A percentile compares a stretch with the other conserved stretches of the same genome.
Evolutionary conservation across 1,140 invertebrate species (phyloP).

Genomic region (Drosophila prosaltans): DNA sequence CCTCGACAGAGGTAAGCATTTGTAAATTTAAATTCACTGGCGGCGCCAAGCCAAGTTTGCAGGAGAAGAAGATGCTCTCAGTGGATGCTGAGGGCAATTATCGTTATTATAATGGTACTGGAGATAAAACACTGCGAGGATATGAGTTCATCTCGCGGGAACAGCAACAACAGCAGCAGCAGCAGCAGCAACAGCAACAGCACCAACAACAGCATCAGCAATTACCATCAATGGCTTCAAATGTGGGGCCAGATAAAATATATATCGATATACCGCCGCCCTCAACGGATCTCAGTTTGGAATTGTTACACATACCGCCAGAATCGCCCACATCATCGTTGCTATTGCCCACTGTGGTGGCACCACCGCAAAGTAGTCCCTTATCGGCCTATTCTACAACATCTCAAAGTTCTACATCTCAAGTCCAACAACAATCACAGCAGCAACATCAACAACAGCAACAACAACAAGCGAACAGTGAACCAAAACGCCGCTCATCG

Average conservation of each 20-base stretch:
- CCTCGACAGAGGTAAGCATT: conserved; percentile 92
- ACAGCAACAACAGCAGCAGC: conserved; percentile 85
- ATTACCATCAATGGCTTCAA: conserved; percentile 69
- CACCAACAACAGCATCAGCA: conserved; percentile 72
- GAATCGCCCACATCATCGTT: conserved; percentile 75
- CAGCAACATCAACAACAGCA: conserved; percentile 24
- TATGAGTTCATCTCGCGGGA: conserved; percentile 91
- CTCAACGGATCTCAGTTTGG: conserved; percentile 79
- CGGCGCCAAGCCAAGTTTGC: conserved; percentile 92
- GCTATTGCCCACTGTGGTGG: conserved; percentile 48
- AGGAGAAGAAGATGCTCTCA: conserved; percentile 95
- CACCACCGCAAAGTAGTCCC: conserved; percentile 46
- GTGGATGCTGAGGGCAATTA: conserved; percentile 94
- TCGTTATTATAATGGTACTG: conserved; percentile 91
- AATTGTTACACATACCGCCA: conserved; percentile 83
- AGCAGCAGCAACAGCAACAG: conserved; percentile 84
- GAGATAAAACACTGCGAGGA: conserved; percentile 88
- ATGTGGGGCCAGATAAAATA: conserved; percentile 85
- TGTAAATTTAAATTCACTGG: conserved; percentile 97
- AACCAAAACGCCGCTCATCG: conserved; percentile 87
- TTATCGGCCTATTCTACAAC: conserved; percentile 47
- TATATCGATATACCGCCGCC: conserved; percentile 80
- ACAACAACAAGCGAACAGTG: conserved; percentile 30
- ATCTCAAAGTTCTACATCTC: not conserved
- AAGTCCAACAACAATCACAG: conserved; percentile 47